phyloP scores from a whole-genome alignment of 2,888 invertebrate genomes.

The Ephialtes manifestator region DNA sequence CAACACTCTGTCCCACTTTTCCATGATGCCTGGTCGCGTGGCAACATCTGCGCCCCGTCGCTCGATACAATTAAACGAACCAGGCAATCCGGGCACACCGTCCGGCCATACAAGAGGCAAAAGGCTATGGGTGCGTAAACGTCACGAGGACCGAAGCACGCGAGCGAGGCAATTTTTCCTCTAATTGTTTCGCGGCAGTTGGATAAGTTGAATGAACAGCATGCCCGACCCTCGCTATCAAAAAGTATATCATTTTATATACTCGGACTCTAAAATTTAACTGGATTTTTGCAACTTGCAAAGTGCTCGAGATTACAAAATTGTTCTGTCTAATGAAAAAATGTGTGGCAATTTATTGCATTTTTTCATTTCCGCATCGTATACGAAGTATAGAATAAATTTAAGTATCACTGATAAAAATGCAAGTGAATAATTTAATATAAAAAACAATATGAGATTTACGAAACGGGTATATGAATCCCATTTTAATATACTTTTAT shows the following conservation, averaged over 20 bases:
- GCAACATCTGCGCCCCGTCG: constrained; percentile 57
- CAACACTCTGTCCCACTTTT: constrained; percentile 25
- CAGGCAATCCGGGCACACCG: constrained; percentile 38
- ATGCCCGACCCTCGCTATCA: constrained; percentile 16
- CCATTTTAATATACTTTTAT: too few relatives aligned
- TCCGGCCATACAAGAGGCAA: neutral
- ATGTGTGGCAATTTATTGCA: neutral
- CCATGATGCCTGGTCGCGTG: constrained; percentile 58
- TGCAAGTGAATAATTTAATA: too few relatives aligned
- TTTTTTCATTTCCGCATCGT: neutral
- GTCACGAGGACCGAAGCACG: neutral
- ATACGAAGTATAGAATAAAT: too few relatives aligned
- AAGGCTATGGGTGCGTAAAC: neutral
- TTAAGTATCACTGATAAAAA: too few relatives aligned
- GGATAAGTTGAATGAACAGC: constrained; percentile 58
- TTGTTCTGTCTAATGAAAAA: neutral
- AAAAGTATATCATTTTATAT: constrained; percentile 15
- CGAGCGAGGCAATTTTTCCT: constrained; percentile 39
- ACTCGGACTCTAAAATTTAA: neutral
- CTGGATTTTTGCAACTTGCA: neutral
- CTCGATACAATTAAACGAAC: constrained; percentile 66
- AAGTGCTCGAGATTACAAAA: neutral
- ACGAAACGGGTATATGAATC: too few relatives aligned
- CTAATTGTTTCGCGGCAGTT: constrained; percentile 65
- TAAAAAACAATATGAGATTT: too few relatives aligned